Percentiles rank a stretch among this genome's conserved stretches.
phyloP scores from a whole-genome alignment of 2,113 vertebrate species.

The Seriola rivoliana region DNA sequence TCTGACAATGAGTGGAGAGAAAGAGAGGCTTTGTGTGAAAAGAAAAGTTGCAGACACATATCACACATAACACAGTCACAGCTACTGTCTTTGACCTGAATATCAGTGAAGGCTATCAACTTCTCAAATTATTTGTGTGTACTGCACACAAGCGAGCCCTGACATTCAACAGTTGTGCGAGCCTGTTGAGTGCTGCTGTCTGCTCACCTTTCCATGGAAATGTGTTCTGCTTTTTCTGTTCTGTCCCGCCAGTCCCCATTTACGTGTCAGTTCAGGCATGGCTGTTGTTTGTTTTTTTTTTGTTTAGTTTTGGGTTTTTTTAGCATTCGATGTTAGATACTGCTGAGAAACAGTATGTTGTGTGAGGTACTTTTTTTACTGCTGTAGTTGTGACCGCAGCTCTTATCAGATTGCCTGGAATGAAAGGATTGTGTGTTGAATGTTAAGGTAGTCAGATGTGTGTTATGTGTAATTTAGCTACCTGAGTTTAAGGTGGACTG shows the following conservation, averaged over 20 bases:
- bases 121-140: constrained; percentile 64
- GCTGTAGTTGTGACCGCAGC: constrained; percentile 53
- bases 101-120: constrained; percentile 50
- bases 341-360: constrained; percentile 4
- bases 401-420: constrained; percentile 79
- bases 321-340: constrained; percentile 13
- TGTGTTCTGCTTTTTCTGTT: constrained; percentile 35
- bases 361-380: constrained; percentile 3
- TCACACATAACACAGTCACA: neutral
- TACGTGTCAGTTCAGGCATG: neutral
- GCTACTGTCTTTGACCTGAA: constrained; percentile 53
- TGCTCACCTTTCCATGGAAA: constrained; percentile 47
- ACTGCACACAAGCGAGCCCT: constrained; percentile 56
- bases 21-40: neutral
- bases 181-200: neutral
- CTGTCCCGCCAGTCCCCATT: neutral
- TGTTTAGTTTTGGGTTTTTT: too few relatives aligned
- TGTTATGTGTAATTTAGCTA: constrained; percentile 27
- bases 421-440: constrained; percentile 39
- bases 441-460: constrained; percentile 44
- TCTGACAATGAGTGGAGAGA: neutral
- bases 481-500: constrained; percentile 49
- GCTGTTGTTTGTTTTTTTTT: neutral
- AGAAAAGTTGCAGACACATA: constrained; percentile 23
- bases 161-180: constrained; percentile 54